Evolutionary conservation across 2,113 vertebrate species (phyloP), one percentile per base, ranked within the genome.

Genomic region (Onychostruthus taczanowskii): DNA sequence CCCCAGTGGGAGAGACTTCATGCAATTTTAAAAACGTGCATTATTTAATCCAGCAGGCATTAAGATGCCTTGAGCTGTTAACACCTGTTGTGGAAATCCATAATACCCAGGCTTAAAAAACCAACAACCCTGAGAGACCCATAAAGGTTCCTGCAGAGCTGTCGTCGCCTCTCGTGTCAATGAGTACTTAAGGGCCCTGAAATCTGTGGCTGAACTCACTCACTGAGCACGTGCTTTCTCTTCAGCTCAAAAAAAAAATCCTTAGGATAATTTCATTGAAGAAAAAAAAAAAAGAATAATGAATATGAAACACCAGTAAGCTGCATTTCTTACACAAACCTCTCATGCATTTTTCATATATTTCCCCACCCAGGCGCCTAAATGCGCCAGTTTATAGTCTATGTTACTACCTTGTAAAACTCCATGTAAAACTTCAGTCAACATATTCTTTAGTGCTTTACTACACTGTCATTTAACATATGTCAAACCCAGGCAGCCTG

Each of bases 31-130:
- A 96, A 96, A 97, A 89, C 68, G 90, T 93, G 79, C 78, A 95
- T 97, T 97, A 93, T 97, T 96, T 97, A 97, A 96, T 96, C 93
- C 94, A 86, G 64, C 37, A 94, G 95, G 88, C 89, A 94, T 94
- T 96, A 93, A 90, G 92, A 89, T 85, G 90, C 93, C 94, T 96
- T 93, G 80, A 96, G 86, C 94, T 92, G 92, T 92, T 95, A 96
- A 92, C 89, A 96, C 92, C 90, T 96, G 91, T 94, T 94, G 92
- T 95, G 77, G 92, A 93, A 96, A 94, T 93, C 94, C 89, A 92
- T 91, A 96, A 96, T 75, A 93, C 39, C 75, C 70, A 66, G 81
- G 74, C 89, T 94, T 91, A 74, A 95, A 91, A 94, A 95, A 79
- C 59, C 96, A 95, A 77, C 84, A 91, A 93, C 93, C 96, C 94